Evolutionary conservation across 2,113 vertebrate genomes (phyloP).

Genomic region (Cricetomys ansorgei): DNA sequence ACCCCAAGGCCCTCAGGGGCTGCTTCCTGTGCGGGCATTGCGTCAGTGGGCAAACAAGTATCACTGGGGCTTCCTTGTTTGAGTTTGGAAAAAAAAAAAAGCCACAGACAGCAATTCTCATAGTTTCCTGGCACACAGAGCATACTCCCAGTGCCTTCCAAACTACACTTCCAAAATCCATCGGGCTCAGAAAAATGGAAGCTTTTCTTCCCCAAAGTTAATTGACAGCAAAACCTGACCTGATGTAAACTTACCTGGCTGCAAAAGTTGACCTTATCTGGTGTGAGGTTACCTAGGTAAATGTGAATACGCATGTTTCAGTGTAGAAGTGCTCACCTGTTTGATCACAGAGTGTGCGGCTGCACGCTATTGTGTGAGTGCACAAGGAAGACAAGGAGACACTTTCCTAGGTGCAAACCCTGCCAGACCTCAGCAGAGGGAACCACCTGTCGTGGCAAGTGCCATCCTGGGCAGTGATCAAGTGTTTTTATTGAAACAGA

Average conservation of each 20-base stretch:
- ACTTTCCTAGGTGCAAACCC: no score
- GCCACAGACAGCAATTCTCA: neutral
- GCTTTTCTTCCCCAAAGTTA: conserved; percentile 19
- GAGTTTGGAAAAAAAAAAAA: conserved; percentile 5
- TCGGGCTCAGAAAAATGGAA: conserved; percentile 51
- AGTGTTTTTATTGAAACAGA: no score
- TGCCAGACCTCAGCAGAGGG: no score
- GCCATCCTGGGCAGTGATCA: no score
- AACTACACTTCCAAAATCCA: neutral
- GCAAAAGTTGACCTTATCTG: conserved; percentile 11
- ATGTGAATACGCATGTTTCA: neutral
- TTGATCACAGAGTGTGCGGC: neutral
- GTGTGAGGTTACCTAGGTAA: neutral
- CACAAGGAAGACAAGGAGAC: no score
- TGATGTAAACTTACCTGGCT: neutral
- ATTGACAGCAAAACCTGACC: conserved; percentile 40
- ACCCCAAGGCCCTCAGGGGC: neutral
- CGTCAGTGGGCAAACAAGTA: neutral
- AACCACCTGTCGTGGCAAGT: no score
- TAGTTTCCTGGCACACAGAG: neutral
- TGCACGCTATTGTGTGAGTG: no score
- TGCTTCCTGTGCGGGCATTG: neutral
- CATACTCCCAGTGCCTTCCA: neutral
- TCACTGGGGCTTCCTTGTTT: neutral
- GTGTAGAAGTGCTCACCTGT: neutral